Base-by-base conservation (phyloP, 2,888 invertebrate genomes). In the Byasa hedistus region DNA sequence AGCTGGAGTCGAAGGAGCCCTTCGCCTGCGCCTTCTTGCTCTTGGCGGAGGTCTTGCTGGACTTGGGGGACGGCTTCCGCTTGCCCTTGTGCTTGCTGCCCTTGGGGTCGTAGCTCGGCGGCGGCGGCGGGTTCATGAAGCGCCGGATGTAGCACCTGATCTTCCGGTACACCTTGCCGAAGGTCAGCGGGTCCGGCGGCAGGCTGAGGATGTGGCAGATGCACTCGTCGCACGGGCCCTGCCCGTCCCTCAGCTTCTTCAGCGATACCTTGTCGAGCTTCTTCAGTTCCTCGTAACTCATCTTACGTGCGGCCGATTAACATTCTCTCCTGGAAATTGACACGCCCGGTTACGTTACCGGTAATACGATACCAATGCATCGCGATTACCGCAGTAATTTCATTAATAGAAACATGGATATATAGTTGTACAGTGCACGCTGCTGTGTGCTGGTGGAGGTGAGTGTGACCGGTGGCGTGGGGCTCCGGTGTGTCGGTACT, bases 181-280 rank as follows among this genome's bases (percentile, higher is more conserved):
- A 48, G n/a, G 48, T 48, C 48, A 48, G 48, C 48, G 48, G 48
- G 12, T 48, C 51, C 0, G 8, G 60, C 12, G 60, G 60, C 27
- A 23, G 8, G 54, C 23, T 36, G 51, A 65, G 36, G 32, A 65
- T 61, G 19, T 48, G 32, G 21, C 65, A 65, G 15, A 65, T 65
- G 27, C 65, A 65, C 23, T 57, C 57, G 51, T 65, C 65, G 39
- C 65, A 65, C 3, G 65, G 65, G 3, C 65, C 65, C 0, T 54
- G 44, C 4, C 36, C 57, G 5, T 65, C 65, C 8, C 44, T 65
- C 12, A 65, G 23, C n/a, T 51, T 55, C 36, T 65, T 65, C 36
- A 65, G 27, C 5, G 65, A 60, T 4, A 48, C 19, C 2, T n/a
- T 17, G 10, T 65, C 65, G 1, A 65, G 39, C 17, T 56, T 32